These are phyloP conservation scores for Mystacides longicornis DNA, from an alignment of 2,888 invertebrate species.

Conservation along the genomic window DNA sequence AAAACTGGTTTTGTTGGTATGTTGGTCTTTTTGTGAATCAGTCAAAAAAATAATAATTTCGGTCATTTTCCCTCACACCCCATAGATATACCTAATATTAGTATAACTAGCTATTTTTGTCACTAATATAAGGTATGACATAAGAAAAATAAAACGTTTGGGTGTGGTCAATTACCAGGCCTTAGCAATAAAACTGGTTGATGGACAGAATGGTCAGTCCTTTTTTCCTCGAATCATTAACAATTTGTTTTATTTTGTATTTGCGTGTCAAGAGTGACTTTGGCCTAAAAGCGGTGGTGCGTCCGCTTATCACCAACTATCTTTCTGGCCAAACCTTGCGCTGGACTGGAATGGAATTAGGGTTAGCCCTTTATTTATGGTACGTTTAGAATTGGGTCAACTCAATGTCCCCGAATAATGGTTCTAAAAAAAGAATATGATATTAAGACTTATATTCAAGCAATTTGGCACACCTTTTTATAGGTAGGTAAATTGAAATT, in stretches of 20 bases:
- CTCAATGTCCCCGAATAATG: constrained; percentile 21
- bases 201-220: background rate
- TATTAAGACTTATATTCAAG: too few relatives aligned
- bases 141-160: background rate
- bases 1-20: too few relatives aligned
- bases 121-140: background rate
- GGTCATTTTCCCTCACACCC: too few relatives aligned
- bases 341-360: constrained; percentile 11
- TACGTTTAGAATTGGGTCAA: constrained; percentile 17
- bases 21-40: too few relatives aligned
- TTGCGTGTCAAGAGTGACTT: constrained; percentile 16
- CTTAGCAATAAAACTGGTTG: background rate
- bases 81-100: too few relatives aligned
- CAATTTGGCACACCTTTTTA: too few relatives aligned
- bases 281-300: constrained; percentile 15
- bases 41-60: too few relatives aligned
- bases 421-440: too few relatives aligned
- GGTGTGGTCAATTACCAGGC: background rate
- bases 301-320: constrained; percentile 1
- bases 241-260: constrained; percentile 6
- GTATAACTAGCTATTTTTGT: too few relatives aligned
- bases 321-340: constrained; percentile 6
- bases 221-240: background rate
- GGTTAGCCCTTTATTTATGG: constrained; percentile 21
- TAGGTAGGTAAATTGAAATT: too few relatives aligned